phyloP scores from a whole-genome alignment of 1,140 invertebrate genomes.

The Heliothis subflexa region DNA sequence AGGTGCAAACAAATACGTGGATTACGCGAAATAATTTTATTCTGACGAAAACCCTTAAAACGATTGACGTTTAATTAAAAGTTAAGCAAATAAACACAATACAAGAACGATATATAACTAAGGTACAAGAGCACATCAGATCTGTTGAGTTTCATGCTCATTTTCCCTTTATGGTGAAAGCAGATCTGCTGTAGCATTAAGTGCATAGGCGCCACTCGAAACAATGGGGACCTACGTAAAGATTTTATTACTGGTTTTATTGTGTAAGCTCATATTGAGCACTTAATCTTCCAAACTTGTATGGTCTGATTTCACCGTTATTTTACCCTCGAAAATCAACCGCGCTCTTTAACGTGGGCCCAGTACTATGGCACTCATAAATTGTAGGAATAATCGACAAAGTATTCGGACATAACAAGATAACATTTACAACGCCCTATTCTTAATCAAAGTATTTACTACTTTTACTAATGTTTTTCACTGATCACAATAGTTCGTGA shows the following conservation, averaged over 20 bases:
- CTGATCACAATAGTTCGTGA: too few species aligned
- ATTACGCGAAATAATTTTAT: background rate
- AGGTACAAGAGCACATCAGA: constrained; percentile 23
- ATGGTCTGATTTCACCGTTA: background rate
- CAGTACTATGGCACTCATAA: background rate
- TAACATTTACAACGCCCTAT: too few species aligned
- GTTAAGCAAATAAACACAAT: background rate
- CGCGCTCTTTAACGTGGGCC: background rate
- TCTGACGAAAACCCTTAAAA: background rate
- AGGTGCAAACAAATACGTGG: background rate
- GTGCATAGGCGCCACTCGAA: constrained; percentile 24
- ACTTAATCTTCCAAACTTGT: constrained; percentile 13
- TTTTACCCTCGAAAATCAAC: background rate
- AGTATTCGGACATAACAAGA: too few species aligned
- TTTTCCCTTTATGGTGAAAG: constrained; percentile 24
- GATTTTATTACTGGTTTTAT: constrained; percentile 33
- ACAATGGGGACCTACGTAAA: constrained; percentile 11
- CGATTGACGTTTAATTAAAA: constrained; percentile 2
- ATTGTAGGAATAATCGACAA: too few species aligned
- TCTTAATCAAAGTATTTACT: too few species aligned
- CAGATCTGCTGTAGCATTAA: constrained; percentile 16
- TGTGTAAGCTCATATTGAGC: constrained; percentile 32
- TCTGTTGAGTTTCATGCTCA: constrained; percentile 25
- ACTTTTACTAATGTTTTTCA: too few species aligned
- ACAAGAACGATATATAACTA: background rate